A percentile compares a stretch with the other conserved stretches of the same genome.
These are phyloP conservation scores for Brevimyrus niger DNA, from an alignment of 2,113 vertebrate genomes.

Conservation along the genomic window DNA sequence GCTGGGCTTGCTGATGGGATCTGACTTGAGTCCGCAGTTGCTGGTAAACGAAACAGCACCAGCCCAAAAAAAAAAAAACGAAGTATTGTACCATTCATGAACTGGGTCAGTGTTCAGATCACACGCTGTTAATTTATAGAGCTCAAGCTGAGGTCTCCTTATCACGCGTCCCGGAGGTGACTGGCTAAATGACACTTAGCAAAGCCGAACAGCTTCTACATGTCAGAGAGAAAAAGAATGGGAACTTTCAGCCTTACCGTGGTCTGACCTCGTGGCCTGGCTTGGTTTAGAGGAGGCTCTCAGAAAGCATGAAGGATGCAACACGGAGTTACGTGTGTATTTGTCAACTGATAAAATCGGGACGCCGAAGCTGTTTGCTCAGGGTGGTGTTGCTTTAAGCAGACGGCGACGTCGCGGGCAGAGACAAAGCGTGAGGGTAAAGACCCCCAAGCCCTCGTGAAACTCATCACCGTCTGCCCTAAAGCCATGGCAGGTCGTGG, in stretches of 20 bases:
- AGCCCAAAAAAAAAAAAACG: neutral
- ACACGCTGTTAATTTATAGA: neutral
- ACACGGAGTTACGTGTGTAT: too few species aligned
- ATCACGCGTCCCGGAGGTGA: neutral
- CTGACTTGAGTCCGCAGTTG: neutral
- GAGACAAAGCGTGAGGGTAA: neutral
- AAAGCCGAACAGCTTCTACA: neutral
- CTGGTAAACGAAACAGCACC: neutral
- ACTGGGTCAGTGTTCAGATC: neutral
- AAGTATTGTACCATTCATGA: neutral
- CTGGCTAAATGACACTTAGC: neutral
- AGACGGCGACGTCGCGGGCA: neutral
- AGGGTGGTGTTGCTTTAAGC: neutral
- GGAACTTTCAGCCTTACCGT: too few species aligned
- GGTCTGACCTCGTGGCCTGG: too few species aligned
- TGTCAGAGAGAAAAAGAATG: neutral
- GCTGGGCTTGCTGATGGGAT: neutral
- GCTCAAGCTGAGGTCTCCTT: neutral
- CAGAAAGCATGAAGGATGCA: neutral
- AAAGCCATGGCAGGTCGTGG: neutral
- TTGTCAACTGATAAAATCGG: neutral
- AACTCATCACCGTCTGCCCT: neutral
- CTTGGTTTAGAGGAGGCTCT: neutral
- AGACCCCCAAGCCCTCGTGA: neutral
- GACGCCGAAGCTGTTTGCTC: neutral